Evolutionary conservation across 1,140 invertebrate genomes (phyloP).

Genomic region (Aleiodes sp.): DNA sequence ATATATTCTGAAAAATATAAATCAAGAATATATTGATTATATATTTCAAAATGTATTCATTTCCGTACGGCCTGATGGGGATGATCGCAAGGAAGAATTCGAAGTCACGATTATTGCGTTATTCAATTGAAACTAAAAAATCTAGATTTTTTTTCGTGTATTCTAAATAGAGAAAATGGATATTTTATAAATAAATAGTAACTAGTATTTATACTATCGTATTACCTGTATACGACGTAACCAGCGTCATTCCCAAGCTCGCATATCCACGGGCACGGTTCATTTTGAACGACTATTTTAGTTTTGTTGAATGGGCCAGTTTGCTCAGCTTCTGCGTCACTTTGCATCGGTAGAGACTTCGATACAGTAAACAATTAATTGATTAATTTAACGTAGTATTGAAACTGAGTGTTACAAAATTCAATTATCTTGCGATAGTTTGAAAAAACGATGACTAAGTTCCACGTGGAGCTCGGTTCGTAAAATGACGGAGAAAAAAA

Average conservation of each 20-base stretch:
- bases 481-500: not conserved
- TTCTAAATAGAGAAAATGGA: no score
- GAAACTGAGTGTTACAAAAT: no score
- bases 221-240: constrained; percentile 72
- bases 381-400: not conserved
- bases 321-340: constrained; percentile 43
- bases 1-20: no score
- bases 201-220: not conserved
- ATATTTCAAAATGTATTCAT: no score
- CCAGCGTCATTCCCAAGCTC: constrained; percentile 90
- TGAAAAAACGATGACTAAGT: not conserved
- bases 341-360: constrained; percentile 43
- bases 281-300: constrained; percentile 50
- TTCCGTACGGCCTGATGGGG: no score
- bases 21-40: no score
- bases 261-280: constrained; percentile 83
- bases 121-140: no score
- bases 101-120: no score
- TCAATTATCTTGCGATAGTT: not conserved
- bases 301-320: constrained; percentile 56
- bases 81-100: no score
- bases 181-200: not conserved
- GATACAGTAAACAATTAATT: not conserved
- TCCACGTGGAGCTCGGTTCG: not conserved
- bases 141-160: no score